Percentiles rank a stretch among this genome's conserved stretches.
phyloP scores from a whole-genome alignment of 1,140 invertebrate genomes.

The Hydropsyche tenuis region DNA sequence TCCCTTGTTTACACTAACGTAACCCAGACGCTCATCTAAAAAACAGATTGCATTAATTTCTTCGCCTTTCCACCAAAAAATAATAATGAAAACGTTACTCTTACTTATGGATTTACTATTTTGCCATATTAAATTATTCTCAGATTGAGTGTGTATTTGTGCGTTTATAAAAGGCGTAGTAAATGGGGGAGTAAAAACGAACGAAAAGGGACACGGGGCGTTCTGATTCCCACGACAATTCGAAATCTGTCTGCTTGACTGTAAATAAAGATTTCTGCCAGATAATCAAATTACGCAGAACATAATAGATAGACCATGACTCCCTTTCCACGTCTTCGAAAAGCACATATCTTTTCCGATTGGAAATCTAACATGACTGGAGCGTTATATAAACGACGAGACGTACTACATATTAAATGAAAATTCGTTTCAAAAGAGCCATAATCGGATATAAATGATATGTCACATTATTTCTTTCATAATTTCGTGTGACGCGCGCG shows the following conservation, averaged over 20 bases:
- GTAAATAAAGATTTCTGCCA: conserved; percentile 49
- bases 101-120: neutral
- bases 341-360: conserved; percentile 36
- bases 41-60: too few species aligned
- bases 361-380: neutral
- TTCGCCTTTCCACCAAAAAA: neutral
- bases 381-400: too few species aligned
- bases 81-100: neutral
- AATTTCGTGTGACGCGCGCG: too few species aligned
- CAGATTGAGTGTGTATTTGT: neutral
- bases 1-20: conserved; percentile 32
- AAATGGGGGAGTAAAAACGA: neutral
- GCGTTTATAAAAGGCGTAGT: neutral
- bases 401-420: too few species aligned
- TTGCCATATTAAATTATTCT: conserved; percentile 10
- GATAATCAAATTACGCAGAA: conserved; percentile 49
- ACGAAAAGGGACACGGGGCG: conserved; percentile 26
- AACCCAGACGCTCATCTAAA: neutral
- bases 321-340: conserved; percentile 16
- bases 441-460: too few species aligned
- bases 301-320: conserved; percentile 40
- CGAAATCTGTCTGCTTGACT: conserved; percentile 47
- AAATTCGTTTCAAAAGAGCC: too few species aligned
- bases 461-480: too few species aligned
- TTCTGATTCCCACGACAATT: conserved; percentile 48